Base-by-base conservation (phyloP, 2,888 invertebrate genomes). In the Tromatobia lineatoria region DNA sequence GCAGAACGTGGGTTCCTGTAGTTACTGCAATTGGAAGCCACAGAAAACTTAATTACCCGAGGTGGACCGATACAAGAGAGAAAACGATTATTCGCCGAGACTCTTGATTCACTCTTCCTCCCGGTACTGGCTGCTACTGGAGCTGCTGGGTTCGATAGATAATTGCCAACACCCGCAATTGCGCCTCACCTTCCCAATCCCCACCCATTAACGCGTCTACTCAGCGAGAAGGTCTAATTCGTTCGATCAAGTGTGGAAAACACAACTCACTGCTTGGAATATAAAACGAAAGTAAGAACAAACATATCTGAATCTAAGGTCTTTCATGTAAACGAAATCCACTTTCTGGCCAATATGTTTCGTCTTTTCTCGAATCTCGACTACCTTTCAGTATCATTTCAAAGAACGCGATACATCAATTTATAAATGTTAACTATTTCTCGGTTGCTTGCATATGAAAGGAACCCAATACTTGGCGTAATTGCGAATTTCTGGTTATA, bases 11-110 rank as follows among this genome's bases (percentile, higher is more conserved):
- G 66, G 13, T 45, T 34, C 42, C 29, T 70, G 85, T 88, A 88
- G 90, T 90, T 90, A 87, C 87, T 86, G 86, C 87, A 88, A 90
- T 90, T 90, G 89, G 89, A 89, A 88, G 85, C 83, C 70, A 86
- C 88, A 88, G 87, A 87, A 88, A 89, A 90, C 90, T 90, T 91
- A 91, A 91, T 90, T 91, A 90, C 88, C 87, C 88, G 86, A 86
- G 85, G 86, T 87, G 85, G 86, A 77, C 85, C 85, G 85, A 88
- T 87, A 88, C 88, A 88, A 81, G 86, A 61, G 86, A 83, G 87
- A 86, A 88, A 88, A 87, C 89, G 87, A 90, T 90, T 89, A 88
- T 85, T 89, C 85, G 85, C 64, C 75, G 57, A 76, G 47, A 64
- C 71, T 69, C 61, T 34, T 69, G 42, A 59, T 75, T 78, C 71